Conservation (phyloP, 2,888 invertebrate species). For the Tillus elongatus region DNA sequence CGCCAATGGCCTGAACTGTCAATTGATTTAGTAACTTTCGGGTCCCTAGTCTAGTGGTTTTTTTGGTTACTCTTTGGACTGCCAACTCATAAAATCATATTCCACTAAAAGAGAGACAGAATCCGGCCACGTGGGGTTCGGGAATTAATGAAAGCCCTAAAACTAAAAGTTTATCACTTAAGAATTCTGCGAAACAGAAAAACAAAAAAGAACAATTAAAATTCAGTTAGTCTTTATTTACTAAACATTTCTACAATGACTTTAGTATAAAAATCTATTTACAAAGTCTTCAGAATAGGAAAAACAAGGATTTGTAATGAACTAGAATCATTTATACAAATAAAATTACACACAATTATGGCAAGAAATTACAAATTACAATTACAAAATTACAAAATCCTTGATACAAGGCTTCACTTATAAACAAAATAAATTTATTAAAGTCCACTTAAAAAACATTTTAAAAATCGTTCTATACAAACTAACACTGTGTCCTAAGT, state of each 20-base stretch:
- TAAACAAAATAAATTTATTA: constrained; percentile 17
- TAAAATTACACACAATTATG: constrained; percentile 34
- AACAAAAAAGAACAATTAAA: constrained; percentile 15
- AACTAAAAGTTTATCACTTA: too few relatives aligned
- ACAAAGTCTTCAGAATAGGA: constrained; percentile 27
- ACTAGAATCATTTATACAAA: constrained; percentile 26
- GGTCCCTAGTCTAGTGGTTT: too few relatives aligned
- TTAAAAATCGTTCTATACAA: neutral
- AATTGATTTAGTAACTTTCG: too few relatives aligned
- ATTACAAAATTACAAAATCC: constrained; percentile 30
- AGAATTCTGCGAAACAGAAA: too few relatives aligned
- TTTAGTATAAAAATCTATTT: constrained; percentile 33
- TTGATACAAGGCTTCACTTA: constrained; percentile 37
- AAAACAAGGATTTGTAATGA: constrained; percentile 24
- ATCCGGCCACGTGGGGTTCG: too few relatives aligned
- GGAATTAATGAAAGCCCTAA: too few relatives aligned
- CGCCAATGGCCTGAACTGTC: too few relatives aligned
- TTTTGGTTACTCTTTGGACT: too few relatives aligned
- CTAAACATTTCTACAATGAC: constrained; percentile 30
- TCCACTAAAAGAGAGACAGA: too few relatives aligned
- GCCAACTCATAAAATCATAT: too few relatives aligned
- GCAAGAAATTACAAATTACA: constrained; percentile 29
- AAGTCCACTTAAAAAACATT: constrained; percentile 17
- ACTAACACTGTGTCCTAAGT: constrained; percentile 20
- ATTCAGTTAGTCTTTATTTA: constrained; percentile 28